phyloP scores from a whole-genome alignment of 2,888 invertebrate species.

The Scaptomyza parva region DNA sequence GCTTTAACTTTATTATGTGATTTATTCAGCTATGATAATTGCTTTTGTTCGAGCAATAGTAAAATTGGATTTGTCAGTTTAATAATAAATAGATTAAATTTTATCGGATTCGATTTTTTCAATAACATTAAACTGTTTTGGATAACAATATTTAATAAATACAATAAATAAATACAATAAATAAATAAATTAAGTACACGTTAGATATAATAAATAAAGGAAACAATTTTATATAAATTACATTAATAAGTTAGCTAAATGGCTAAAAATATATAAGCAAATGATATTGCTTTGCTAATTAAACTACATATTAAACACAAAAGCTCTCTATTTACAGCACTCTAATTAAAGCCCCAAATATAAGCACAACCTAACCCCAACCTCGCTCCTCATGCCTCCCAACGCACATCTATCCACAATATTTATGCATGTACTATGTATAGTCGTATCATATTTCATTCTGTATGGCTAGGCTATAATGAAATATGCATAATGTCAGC shows the following conservation, averaged over 20 bases:
- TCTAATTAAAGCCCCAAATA: conserved; percentile 58
- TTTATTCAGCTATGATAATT: background rate
- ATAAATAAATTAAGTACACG: conserved; percentile 40
- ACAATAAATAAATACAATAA: conserved; percentile 36
- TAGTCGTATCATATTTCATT: conserved; percentile 17
- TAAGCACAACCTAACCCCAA: conserved; percentile 14
- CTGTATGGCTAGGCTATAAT: conserved; percentile 64
- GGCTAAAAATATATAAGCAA: conserved; percentile 70
- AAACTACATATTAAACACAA: conserved; percentile 66
- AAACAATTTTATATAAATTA: conserved; percentile 41
- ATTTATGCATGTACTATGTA: background rate
- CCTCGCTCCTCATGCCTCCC: too few species aligned
- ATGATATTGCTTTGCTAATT: conserved; percentile 49
- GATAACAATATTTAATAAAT: conserved; percentile 60
- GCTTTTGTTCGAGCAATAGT: too few species aligned
- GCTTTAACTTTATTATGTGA: too few species aligned
- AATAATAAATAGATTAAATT: conserved; percentile 25
- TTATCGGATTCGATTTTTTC: conserved; percentile 49
- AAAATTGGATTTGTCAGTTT: background rate
- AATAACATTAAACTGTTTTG: conserved; percentile 37
- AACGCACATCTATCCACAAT: conserved; percentile 24
- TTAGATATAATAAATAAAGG: conserved; percentile 44
- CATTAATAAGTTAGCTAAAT: conserved; percentile 62
- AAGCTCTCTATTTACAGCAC: conserved; percentile 69
- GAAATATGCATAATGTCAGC: conserved; percentile 76